Base-by-base conservation (phyloP, 2,888 invertebrate species). In the Zaprionus obscuricornis region DNA sequence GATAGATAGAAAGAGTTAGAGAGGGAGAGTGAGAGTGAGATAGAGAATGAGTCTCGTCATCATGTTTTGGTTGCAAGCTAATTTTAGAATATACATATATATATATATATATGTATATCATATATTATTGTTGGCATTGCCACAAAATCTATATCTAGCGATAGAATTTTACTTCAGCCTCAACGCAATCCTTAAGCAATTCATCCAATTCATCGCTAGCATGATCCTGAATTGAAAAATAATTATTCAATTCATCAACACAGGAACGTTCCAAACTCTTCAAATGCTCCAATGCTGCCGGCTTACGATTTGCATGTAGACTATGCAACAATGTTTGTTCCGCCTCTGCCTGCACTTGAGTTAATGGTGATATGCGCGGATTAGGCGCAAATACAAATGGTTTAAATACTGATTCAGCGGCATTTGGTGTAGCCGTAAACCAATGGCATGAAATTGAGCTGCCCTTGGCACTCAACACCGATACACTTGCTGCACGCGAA, bases 381-480 rank as follows among this genome's bases (percentile, higher is more conserved):
- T 92, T 92, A 1, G 92, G 92, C 13, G 94, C 93, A 83, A 95
- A 95, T 1, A 94, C 91, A 79, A 96, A 96, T 2, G 96, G 96
- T 89, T 96, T 96, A 90, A 94, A 96, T 18, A 95, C 93, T 1
- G 96, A 96, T 66, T 92, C 91, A 45, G 92, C 91, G 1, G 96
- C 94, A 89, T 96, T 94, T 0, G 95, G 95, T 0, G 96, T 96
- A 1, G 93, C 96, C 0, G 96, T 96, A 85, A 96, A 95, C 95
- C 95, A 96, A 88, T 96, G 96, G 42, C 94, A 93, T 69, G 92
- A 92, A 3, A 93, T 71, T 4, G 55, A 60, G 26, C 71, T 92
- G 29, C 92, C 91, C 4, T 87, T 88, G 17, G 87, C 71, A 10
- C 91, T 91, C 29, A 96, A 87, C 6, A 93, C 92, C 1, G 95